phyloP scores from a whole-genome alignment of 2,797 vertebrate genomes.

The Cephalopachus bancanus region DNA sequence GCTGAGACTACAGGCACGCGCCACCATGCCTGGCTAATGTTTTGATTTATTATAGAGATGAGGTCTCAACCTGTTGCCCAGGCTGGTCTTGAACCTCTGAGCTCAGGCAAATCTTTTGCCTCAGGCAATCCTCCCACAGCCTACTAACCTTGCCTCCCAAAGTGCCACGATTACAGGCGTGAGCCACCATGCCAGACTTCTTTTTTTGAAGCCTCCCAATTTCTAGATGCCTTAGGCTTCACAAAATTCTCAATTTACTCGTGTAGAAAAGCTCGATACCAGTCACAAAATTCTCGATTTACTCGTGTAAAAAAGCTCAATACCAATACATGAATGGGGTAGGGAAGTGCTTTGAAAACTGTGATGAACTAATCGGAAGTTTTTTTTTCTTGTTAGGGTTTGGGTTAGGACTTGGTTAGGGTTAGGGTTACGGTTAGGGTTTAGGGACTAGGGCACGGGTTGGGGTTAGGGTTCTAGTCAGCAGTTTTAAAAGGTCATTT shows the following conservation, averaged over 20 bases:
- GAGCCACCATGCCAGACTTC: background rate
- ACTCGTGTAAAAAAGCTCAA: background rate
- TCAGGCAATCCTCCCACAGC: too few species aligned
- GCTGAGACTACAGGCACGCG: background rate
- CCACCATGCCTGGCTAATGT: background rate
- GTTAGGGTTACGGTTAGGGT: too few species aligned
- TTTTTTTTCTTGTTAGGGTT: too few species aligned
- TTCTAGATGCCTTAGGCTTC: background rate
- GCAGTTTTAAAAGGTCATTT: background rate
- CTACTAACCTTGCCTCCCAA: too few species aligned
- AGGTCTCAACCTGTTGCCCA: background rate
- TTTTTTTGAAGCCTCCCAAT: background rate
- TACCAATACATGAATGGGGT: background rate
- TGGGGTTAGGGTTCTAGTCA: too few species aligned
- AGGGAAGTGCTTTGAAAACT: background rate
- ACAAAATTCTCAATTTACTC: background rate
- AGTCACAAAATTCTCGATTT: background rate
- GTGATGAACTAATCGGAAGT: background rate
- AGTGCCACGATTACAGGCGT: background rate
- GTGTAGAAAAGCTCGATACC: background rate
- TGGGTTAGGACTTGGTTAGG: too few species aligned
- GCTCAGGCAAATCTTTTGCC: rapidly evolving
- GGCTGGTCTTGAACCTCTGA: background rate
- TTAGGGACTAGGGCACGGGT: too few species aligned
- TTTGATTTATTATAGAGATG: background rate